phyloP scores from a whole-genome alignment of 2,797 vertebrate species.

The Dendrocincla tyrannina region DNA sequence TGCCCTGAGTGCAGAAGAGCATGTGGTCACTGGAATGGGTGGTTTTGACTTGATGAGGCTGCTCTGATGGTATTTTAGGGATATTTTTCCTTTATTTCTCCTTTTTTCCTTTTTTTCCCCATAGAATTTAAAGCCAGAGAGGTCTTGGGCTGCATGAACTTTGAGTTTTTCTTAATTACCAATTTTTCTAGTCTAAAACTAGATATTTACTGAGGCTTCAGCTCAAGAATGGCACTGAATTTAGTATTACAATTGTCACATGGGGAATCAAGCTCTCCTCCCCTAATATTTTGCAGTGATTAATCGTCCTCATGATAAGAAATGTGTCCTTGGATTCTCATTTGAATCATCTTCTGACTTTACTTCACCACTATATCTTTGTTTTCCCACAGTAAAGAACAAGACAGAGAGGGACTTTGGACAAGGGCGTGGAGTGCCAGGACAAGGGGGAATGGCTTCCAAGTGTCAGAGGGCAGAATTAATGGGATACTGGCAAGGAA shows the following conservation, averaged over 20 bases:
- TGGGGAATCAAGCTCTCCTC: not conserved
- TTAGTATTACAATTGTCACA: not conserved
- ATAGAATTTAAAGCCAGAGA: not conserved
- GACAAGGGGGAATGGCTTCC: not conserved
- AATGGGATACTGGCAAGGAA: not conserved
- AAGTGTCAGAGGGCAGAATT: not conserved
- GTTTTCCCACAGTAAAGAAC: not conserved
- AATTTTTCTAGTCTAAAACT: not conserved
- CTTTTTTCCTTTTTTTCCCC: fast-evolving
- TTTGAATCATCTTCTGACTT: not conserved
- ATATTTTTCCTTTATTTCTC: too few species aligned
- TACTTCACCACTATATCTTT: not conserved
- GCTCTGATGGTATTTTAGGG: not conserved
- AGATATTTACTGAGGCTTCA: not conserved
- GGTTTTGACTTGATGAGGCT: not conserved
- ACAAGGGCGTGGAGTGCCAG: not conserved
- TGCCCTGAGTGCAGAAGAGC: not conserved
- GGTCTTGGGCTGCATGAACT: fast-evolving
- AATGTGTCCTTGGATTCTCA: not conserved
- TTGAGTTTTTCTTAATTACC: not conserved
- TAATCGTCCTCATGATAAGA: not conserved
- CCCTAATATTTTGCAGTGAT: not conserved
- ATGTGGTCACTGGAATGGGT: not conserved
- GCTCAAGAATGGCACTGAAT: not conserved
- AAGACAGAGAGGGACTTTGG: not conserved